phyloP scores from a whole-genome alignment of 1,140 invertebrate species.

The Drosophila elegans region DNA sequence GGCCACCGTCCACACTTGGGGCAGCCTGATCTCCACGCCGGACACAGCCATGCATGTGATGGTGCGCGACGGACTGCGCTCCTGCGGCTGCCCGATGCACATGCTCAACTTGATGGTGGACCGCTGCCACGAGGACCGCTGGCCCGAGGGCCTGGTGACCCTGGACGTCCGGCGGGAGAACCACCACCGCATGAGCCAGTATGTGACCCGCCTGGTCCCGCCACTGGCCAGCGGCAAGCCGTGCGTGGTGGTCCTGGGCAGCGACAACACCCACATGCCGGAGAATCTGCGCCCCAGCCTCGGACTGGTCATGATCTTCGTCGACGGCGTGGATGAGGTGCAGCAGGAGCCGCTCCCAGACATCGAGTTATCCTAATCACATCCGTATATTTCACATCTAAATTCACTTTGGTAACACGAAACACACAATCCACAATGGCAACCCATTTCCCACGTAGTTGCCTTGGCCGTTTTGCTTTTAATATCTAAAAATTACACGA shows the following conservation, averaged over 20 bases:
- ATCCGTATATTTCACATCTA: slow-evolving; percentile 8
- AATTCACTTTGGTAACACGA: slow-evolving; percentile 23
- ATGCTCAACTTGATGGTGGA: slow-evolving; percentile 56
- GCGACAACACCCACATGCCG: slow-evolving; percentile 64
- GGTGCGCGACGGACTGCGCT: slow-evolving; percentile 45
- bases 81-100: slow-evolving; percentile 55
- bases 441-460: background rate
- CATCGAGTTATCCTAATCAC: slow-evolving; percentile 14
- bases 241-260: slow-evolving; percentile 49
- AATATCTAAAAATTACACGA: slow-evolving; percentile 12
- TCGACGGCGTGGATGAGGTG: slow-evolving; percentile 56
- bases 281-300: slow-evolving; percentile 53
- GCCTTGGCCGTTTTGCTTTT: slow-evolving; percentile 8
- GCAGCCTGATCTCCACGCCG: slow-evolving; percentile 66
- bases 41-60: slow-evolving; percentile 47
- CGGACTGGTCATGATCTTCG: slow-evolving; percentile 60
- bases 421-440: background rate
- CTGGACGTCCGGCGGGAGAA: slow-evolving; percentile 53
- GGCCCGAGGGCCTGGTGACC: slow-evolving; percentile 56
- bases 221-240: slow-evolving; percentile 25
- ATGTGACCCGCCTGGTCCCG: slow-evolving; percentile 46
- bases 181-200: slow-evolving; percentile 29
- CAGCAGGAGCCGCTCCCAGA: slow-evolving; percentile 12
- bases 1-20: slow-evolving; percentile 49
- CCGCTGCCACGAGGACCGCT: slow-evolving; percentile 60